These are phyloP conservation scores for Betta splendens DNA, from an alignment of 2,797 vertebrate genomes.

Conservation along the genomic window DNA sequence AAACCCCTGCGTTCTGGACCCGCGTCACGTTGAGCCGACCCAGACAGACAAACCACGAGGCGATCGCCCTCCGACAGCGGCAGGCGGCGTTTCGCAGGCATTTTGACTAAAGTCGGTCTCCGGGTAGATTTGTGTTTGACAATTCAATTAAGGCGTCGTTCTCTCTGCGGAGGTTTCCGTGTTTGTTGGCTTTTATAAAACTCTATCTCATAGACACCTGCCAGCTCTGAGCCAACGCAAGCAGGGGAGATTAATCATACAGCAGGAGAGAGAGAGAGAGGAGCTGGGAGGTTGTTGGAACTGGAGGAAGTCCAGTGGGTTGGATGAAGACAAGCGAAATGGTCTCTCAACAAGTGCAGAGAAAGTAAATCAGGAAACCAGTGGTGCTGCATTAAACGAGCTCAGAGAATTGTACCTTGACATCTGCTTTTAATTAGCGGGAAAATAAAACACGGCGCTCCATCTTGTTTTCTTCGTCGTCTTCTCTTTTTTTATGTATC, in stretches of 20 bases:
- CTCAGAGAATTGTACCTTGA: slow-evolving; percentile 59
- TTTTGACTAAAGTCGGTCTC: slow-evolving; percentile 49
- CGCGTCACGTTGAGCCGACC: background rate
- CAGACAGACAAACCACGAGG: slow-evolving; percentile 15
- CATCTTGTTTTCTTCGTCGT: slow-evolving; percentile 17
- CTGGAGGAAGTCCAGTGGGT: slow-evolving; percentile 55
- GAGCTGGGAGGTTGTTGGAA: slow-evolving; percentile 21
- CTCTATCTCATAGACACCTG: slow-evolving; percentile 70
- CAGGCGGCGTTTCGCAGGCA: slow-evolving; percentile 31
- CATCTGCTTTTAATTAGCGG: slow-evolving; percentile 68
- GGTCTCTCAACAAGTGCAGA: slow-evolving; percentile 59
- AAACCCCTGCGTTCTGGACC: slow-evolving; percentile 1
- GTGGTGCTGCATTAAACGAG: slow-evolving; percentile 56
- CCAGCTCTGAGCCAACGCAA: slow-evolving; percentile 55
- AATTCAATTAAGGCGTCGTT: slow-evolving; percentile 65
- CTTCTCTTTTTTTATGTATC: slow-evolving; percentile 17
- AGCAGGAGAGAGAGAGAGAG: slow-evolving; percentile 11
- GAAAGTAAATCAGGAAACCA: slow-evolving; percentile 54
- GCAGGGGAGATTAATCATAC: slow-evolving; percentile 47
- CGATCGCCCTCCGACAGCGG: slow-evolving; percentile 15
- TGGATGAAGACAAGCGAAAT: slow-evolving; percentile 43
- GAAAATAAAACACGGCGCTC: slow-evolving; percentile 41
- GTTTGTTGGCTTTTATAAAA: slow-evolving; percentile 59
- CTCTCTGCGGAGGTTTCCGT: slow-evolving; percentile 61
- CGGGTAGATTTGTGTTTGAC: slow-evolving; percentile 62